Evolutionary conservation across 2,113 vertebrate species (phyloP).

Genomic region (Platichthys flesus): DNA sequence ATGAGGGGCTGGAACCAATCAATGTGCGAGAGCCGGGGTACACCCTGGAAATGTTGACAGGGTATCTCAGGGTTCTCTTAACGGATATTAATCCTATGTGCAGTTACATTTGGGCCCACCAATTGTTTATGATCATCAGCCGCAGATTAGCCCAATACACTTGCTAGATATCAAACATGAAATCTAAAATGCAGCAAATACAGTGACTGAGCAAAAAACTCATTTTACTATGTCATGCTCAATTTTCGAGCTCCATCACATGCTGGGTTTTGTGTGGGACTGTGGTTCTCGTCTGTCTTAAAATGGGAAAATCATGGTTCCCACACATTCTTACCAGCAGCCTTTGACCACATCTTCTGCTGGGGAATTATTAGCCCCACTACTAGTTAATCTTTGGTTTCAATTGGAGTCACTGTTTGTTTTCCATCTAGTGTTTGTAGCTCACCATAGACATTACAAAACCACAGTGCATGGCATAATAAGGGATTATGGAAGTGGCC

Average conservation of each 20-base stretch:
- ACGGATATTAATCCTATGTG: too few relatives aligned
- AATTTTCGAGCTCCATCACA: not conserved
- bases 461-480: constrained; percentile 23
- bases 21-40: too few relatives aligned
- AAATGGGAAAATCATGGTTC: constrained; percentile 34
- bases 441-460: constrained; percentile 26
- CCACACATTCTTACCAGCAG: constrained; percentile 51
- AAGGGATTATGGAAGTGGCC: constrained; percentile 28
- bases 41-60: too few relatives aligned
- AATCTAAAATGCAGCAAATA: not conserved
- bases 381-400: constrained; percentile 49
- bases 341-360: constrained; percentile 55
- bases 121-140: too few relatives aligned
- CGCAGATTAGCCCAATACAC: not conserved
- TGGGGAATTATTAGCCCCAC: constrained; percentile 49
- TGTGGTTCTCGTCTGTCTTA: not conserved
- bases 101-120: not conserved
- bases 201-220: not conserved
- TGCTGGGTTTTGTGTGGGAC: not conserved
- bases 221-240: not conserved
- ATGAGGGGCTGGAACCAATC: too few relatives aligned
- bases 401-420: constrained; percentile 41
- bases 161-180: not conserved
- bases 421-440: constrained; percentile 23
- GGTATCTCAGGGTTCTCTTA: too few relatives aligned